These are phyloP conservation scores for Acanthopagrus latus DNA, from an alignment of 2,797 vertebrate species.

Conservation along the genomic window DNA sequence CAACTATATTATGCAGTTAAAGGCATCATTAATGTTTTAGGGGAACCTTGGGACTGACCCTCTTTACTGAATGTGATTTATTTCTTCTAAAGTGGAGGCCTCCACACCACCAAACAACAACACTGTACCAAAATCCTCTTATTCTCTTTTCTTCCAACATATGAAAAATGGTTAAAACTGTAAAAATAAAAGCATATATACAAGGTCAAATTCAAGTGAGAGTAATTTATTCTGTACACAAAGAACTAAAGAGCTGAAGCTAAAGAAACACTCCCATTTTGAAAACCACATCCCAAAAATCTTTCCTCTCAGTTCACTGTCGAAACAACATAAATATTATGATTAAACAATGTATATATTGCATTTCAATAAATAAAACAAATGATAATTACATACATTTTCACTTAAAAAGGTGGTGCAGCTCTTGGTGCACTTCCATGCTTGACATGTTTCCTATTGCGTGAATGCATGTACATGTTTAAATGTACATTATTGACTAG, in stretches of 20 bases:
- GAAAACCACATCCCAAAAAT: background rate
- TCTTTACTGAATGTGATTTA: background rate
- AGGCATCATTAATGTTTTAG: background rate
- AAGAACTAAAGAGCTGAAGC: background rate
- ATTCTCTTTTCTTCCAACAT: background rate
- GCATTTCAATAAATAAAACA: slow-evolving; percentile 32
- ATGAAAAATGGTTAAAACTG: background rate
- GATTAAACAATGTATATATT: background rate
- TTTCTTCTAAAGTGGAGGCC: background rate
- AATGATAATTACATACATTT: slow-evolving; percentile 34
- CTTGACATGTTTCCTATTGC: slow-evolving; percentile 25
- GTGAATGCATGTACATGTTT: background rate
- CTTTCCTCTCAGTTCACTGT: background rate
- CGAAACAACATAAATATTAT: slow-evolving; percentile 4
- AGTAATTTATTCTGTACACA: slow-evolving; percentile 34
- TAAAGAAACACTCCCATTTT: background rate
- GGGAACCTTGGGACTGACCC: background rate
- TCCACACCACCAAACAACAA: background rate
- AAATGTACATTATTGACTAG: slow-evolving; percentile 41
- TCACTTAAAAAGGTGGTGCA: background rate
- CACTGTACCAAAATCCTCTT: background rate
- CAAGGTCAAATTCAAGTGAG: background rate
- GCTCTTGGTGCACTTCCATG: background rate
- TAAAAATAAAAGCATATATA: slow-evolving; percentile 7
- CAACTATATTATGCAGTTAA: background rate